These are phyloP conservation scores for Ommatoiulus sabulosus DNA, from an alignment of 2,888 invertebrate genomes.

Conservation along the genomic window DNA sequence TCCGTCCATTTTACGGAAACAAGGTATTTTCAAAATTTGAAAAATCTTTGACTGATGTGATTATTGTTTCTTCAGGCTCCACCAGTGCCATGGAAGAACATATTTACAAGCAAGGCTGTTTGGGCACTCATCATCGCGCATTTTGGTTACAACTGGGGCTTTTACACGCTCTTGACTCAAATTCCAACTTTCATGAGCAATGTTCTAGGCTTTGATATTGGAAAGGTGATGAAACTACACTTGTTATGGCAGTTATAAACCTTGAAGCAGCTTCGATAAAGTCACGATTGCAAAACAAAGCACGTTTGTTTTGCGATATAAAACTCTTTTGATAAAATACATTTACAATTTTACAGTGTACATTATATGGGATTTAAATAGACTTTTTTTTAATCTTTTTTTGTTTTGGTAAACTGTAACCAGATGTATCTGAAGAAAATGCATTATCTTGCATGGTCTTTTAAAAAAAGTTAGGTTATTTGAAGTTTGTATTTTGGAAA, in stretches of 20 bases:
- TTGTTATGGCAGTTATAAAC: not conserved
- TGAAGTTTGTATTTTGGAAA: too few relatives aligned
- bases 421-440: too few relatives aligned
- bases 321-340: not conserved
- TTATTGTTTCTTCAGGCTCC: constrained; percentile 37
- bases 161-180: constrained; percentile 85
- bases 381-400: too few relatives aligned
- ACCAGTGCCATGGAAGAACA: constrained; percentile 55
- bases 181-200: constrained; percentile 83
- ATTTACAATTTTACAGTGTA: not conserved
- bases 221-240: constrained; percentile 73
- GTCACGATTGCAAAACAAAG: too few relatives aligned
- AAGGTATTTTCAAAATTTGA: not conserved
- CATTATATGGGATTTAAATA: not conserved
- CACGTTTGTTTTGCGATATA: too few relatives aligned
- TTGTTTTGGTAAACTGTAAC: too few relatives aligned
- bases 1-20: not conserved
- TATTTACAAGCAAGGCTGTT: constrained; percentile 53
- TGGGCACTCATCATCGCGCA: constrained; percentile 54
- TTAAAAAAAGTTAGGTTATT: too few relatives aligned
- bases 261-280: too few relatives aligned
- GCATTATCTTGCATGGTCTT: too few relatives aligned
- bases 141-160: constrained; percentile 82
- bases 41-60: not conserved
- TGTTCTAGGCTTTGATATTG: constrained; percentile 78